A percentile compares a stretch with the other conserved stretches of the same genome.
Conservation (phyloP, 2,113 vertebrate species). For the Chrysemys picta region DNA sequence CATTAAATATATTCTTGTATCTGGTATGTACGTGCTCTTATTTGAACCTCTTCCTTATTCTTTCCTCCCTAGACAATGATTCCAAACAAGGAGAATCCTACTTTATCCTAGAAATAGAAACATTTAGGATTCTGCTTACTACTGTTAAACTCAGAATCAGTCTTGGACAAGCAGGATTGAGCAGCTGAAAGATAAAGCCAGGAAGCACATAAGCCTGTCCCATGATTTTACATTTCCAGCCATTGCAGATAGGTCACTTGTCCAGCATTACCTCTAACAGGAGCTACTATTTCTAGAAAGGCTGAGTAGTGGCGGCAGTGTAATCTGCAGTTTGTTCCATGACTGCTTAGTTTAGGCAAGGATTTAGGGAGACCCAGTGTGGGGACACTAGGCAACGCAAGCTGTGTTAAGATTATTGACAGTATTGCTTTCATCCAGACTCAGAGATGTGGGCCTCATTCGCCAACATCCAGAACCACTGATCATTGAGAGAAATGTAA, state of each 20-base stretch:
- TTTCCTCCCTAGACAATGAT: not conserved
- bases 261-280: not conserved
- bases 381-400: not conserved
- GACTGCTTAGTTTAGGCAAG: not conserved
- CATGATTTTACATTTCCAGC: not conserved
- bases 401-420: not conserved
- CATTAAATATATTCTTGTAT: conserved; percentile 16
- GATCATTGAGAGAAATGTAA: not conserved
- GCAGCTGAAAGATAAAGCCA: not conserved
- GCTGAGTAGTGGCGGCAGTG: conserved; percentile 50
- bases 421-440: not conserved
- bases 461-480: not conserved
- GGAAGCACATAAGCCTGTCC: not conserved
- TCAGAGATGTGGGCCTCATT: not conserved
- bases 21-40: not conserved
- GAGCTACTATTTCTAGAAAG: conserved; percentile 19
- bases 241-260: not conserved
- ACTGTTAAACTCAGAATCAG: not conserved
- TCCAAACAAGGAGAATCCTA: not conserved
- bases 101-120: not conserved
- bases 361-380: not conserved
- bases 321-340: not conserved
- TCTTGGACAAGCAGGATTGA: not conserved
- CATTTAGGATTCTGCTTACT: not conserved
- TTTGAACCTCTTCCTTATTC: not conserved